Conservation (phyloP, 2,797 vertebrate genomes). For the Myoxocephalus aenaeus region DNA sequence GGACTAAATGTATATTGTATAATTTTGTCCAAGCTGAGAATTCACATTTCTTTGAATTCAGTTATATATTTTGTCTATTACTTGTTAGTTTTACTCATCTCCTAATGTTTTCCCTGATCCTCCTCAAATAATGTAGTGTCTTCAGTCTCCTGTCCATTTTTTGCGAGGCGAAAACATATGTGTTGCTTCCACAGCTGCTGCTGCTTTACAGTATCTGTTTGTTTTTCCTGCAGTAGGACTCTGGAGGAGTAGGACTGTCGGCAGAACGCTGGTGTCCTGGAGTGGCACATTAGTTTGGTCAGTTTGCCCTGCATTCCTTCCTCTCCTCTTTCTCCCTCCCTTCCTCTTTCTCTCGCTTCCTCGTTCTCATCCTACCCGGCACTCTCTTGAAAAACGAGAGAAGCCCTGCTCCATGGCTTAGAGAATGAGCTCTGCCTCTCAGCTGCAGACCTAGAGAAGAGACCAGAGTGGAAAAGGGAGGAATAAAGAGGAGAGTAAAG, state of each 20-base stretch:
- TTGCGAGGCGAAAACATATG: neutral
- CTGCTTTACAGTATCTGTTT: conserved; percentile 46
- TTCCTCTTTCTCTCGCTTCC: conserved; percentile 68
- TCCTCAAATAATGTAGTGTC: neutral
- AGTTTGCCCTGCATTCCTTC: conserved; percentile 83
- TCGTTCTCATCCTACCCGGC: conserved; percentile 61
- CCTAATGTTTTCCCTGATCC: neutral
- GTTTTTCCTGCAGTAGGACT: conserved; percentile 49
- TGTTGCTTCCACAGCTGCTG: conserved; percentile 21
- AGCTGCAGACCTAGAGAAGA: conserved; percentile 63
- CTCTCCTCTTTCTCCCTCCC: conserved; percentile 73
- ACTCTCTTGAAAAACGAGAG: conserved; percentile 80
- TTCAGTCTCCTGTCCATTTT: neutral
- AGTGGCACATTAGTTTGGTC: conserved; percentile 86
- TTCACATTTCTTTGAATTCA: neutral
- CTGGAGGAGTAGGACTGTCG: conserved; percentile 38
- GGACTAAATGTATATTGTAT: neutral
- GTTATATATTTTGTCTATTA: neutral
- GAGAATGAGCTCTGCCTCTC: conserved; percentile 83
- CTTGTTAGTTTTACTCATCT: neutral
- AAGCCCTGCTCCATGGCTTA: conserved; percentile 85
- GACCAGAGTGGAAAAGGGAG: conserved; percentile 49
- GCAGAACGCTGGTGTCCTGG: conserved; percentile 80
- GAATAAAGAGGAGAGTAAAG: conserved; percentile 55
- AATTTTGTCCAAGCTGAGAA: too few species aligned